A percentile compares a stretch with the other conserved stretches of the same genome.
These are phyloP conservation scores for Epistrophella euchroma DNA, from an alignment of 2,888 invertebrate genomes.

Conservation along the genomic window DNA sequence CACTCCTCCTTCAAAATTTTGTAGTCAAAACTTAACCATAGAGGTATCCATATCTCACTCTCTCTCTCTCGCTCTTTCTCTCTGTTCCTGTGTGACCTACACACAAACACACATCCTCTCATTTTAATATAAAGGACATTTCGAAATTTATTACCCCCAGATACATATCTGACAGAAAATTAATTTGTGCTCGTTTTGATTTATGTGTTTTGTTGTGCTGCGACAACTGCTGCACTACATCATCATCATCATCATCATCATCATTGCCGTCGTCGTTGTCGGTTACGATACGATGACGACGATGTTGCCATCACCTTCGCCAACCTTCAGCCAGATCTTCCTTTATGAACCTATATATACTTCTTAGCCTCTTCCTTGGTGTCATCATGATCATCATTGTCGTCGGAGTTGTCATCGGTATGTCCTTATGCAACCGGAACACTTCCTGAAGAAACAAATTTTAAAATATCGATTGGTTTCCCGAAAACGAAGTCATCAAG, in stretches of 20 bases:
- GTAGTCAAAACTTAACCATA: constrained; percentile 49
- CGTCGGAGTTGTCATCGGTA: constrained; percentile 55
- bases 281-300: constrained; percentile 10
- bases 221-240: constrained; percentile 74
- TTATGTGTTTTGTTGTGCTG: constrained; percentile 74
- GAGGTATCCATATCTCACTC: constrained; percentile 46
- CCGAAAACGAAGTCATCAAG: constrained; percentile 39
- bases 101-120: constrained; percentile 54
- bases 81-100: constrained; percentile 9
- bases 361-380: constrained; percentile 4
- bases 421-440: constrained; percentile 52
- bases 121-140: constrained; percentile 76
- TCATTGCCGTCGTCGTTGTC: constrained; percentile 56
- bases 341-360: background rate
- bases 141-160: constrained; percentile 74
- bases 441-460: constrained; percentile 51
- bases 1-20: constrained; percentile 24
- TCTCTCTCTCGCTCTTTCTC: background rate
- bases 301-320: constrained; percentile 25
- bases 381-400: constrained; percentile 32
- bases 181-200: constrained; percentile 75
- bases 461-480: constrained; percentile 66
- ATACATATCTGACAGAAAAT: constrained; percentile 76
- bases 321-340: background rate
- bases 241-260: constrained; percentile 75